Percentiles rank a stretch among this genome's conserved stretches.
These are phyloP conservation scores for Crematogaster levior DNA, from an alignment of 2,888 invertebrate genomes.

Conservation along the genomic window DNA sequence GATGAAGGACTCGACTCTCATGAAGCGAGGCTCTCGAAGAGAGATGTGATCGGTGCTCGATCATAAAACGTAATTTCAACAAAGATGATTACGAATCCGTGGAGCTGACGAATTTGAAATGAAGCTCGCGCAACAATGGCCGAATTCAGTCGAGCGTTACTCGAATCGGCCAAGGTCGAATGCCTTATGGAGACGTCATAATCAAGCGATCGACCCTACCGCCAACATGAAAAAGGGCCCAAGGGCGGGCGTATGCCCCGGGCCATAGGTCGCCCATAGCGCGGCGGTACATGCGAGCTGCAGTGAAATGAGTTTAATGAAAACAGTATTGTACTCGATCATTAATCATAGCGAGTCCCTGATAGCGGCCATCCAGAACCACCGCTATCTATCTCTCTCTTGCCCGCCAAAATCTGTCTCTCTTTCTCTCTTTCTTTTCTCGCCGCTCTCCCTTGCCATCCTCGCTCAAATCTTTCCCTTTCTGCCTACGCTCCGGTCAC, in stretches of 20 bases:
- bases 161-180: conserved; percentile 65
- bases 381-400: conserved; percentile 62
- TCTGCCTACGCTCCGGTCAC: conserved; percentile 67
- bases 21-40: conserved; percentile 16
- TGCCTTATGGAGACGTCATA: conserved; percentile 82
- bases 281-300: conserved; percentile 75
- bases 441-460: conserved; percentile 36
- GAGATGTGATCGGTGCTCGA: conserved; percentile 39
- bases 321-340: conserved; percentile 85
- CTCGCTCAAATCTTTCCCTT: conserved; percentile 59
- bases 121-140: conserved; percentile 69
- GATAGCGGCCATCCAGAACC: conserved; percentile 83
- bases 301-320: conserved; percentile 85
- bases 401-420: conserved; percentile 59
- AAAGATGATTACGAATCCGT: conserved; percentile 47
- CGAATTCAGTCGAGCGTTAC: conserved; percentile 71
- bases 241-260: conserved; percentile 75
- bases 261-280: conserved; percentile 75
- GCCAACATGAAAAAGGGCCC: conserved; percentile 72
- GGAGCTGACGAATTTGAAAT: conserved; percentile 52
- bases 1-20: conserved; percentile 8
- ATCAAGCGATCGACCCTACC: conserved; percentile 76
- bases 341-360: conserved; percentile 84
- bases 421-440: conserved; percentile 58
- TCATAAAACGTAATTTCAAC: conserved; percentile 46